phyloP scores from a whole-genome alignment of 2,888 invertebrate species.

The Scaeva pyrastri region DNA sequence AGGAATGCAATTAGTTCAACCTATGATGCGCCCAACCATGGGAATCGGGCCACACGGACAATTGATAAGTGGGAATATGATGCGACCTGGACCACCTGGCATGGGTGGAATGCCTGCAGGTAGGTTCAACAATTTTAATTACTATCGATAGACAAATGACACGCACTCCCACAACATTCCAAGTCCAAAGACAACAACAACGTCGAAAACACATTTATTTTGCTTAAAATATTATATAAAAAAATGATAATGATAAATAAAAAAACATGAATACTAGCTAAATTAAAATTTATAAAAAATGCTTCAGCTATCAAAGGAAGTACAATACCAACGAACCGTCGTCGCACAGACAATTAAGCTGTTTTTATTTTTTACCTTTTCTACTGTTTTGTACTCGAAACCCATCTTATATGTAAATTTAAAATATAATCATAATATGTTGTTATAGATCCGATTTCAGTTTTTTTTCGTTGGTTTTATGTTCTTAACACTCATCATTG shows the following conservation, averaged over 20 bases:
- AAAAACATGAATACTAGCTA: conserved; percentile 54
- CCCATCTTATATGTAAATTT: conserved; percentile 29
- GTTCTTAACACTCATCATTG: conserved; percentile 52
- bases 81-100: conserved; percentile 80
- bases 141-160: conserved; percentile 71
- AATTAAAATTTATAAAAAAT: conserved; percentile 31
- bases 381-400: conserved; percentile 35
- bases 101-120: conserved; percentile 83
- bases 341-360: background rate
- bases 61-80: conserved; percentile 82
- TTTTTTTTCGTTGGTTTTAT: conserved; percentile 34
- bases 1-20: conserved; percentile 83
- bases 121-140: conserved; percentile 78
- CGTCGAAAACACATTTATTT: conserved; percentile 59
- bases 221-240: conserved; percentile 37
- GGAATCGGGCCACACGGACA: conserved; percentile 82
- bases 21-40: conserved; percentile 83
- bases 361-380: conserved; percentile 12
- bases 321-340: conserved; percentile 34
- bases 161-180: conserved; percentile 66
- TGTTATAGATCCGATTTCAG: conserved; percentile 37
- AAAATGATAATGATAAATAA: conserved; percentile 23
- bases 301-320: conserved; percentile 39
- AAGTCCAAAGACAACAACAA: conserved; percentile 53
- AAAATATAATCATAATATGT: conserved; percentile 52